phyloP scores from a whole-genome alignment of 2,113 vertebrate species.

The Mirza zaza region DNA sequence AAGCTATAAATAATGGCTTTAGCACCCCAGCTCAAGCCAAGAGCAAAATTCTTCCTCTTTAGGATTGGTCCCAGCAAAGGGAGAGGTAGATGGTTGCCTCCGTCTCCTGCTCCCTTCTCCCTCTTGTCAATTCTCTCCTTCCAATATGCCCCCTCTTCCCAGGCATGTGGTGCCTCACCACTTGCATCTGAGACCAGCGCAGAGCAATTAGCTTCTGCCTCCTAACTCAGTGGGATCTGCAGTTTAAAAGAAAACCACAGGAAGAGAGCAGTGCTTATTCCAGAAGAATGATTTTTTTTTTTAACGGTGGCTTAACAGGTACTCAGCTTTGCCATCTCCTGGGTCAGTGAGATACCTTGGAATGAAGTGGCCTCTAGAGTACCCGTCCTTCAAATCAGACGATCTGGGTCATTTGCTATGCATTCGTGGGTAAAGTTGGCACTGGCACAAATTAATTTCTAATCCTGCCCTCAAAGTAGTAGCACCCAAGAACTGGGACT shows the following conservation, averaged over 20 bases:
- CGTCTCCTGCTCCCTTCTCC: not conserved
- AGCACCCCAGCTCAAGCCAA: not conserved
- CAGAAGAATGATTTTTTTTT: not conserved
- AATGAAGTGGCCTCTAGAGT: not conserved
- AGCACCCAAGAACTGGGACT: not conserved
- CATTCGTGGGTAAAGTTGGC: not conserved
- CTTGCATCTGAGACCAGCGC: not conserved
- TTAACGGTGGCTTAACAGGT: not conserved
- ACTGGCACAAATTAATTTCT: not conserved
- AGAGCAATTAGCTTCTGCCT: not conserved
- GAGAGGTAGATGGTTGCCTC: not conserved
- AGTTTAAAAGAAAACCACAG: not conserved
- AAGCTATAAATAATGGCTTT: slow-evolving; percentile 38
- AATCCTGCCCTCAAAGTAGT: not conserved
- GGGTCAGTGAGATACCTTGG: not conserved
- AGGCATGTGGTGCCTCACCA: not conserved
- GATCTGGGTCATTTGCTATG: not conserved
- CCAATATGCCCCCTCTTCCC: not conserved
- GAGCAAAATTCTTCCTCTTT: not conserved
- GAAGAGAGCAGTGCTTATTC: not conserved
- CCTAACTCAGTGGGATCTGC: not conserved
- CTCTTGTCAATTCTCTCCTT: not conserved
- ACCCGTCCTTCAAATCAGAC: not conserved
- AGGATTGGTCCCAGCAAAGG: not conserved
- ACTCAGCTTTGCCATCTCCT: not conserved